Conservation (phyloP, 1,140 invertebrate genomes). For the Papilio dardanus region DNA sequence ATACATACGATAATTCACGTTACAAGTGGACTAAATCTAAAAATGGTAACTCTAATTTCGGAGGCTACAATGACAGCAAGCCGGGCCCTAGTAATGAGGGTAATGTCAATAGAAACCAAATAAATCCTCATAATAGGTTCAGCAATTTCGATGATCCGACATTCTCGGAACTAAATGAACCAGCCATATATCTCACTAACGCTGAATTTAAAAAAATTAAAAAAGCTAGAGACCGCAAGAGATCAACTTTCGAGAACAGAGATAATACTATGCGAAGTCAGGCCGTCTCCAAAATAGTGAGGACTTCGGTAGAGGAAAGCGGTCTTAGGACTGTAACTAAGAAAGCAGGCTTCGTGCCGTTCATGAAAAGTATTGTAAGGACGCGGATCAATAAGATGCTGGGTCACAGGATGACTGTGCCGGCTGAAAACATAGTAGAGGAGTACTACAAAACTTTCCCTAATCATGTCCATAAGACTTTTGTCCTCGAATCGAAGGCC, state of each 20-base stretch:
- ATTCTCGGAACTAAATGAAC: background rate
- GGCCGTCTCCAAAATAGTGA: slow-evolving; percentile 4
- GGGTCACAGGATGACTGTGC: slow-evolving; percentile 21
- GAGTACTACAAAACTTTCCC: background rate
- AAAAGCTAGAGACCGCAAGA: background rate
- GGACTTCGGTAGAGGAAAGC: background rate
- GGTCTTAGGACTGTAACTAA: background rate
- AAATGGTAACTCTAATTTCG: background rate
- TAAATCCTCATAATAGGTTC: background rate
- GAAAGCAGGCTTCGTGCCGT: background rate
- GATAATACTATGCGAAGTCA: background rate
- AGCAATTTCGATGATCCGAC: background rate
- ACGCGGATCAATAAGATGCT: slow-evolving; percentile 46
- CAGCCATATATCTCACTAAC: slow-evolving; percentile 1
- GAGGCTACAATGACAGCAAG: background rate
- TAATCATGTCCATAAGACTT: background rate
- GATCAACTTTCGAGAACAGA: background rate
- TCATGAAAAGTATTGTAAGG: slow-evolving; percentile 41
- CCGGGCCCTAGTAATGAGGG: background rate
- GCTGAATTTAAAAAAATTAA: background rate
- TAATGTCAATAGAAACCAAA: background rate
- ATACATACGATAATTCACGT: background rate
- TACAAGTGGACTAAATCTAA: background rate
- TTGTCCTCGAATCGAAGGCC: background rate
- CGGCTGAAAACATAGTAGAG: background rate